Evolutionary conservation across 1,140 invertebrate genomes (phyloP), one percentile per base, ranked within the genome.

Genomic region (Sarcophaga bullata): DNA sequence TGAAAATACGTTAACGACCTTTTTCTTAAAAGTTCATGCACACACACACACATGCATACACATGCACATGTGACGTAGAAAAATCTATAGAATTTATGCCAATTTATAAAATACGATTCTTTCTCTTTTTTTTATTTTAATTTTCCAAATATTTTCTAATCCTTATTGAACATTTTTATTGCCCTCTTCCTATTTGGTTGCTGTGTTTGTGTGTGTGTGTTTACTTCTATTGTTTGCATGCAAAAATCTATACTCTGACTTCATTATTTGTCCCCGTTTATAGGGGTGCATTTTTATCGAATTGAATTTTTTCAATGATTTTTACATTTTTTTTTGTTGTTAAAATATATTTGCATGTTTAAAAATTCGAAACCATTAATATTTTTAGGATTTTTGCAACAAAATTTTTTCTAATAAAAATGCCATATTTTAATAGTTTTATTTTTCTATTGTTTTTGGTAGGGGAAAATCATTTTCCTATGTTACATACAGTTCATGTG

Each of bases 1-100:
- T 46, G n/a, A 78, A 78, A 78, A 78, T 78, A 78, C 75, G 75
- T 78, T 78, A 49, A 52, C 75, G 75, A 78, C 75, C 75, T 78
- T 78, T 78, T 37, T 50, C 75, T 78, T 76, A 17, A 50, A 50
- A 50, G 75, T 78, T 78, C 75, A 68, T 68, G 6, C 4, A 4
- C 4, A 4, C 4, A 9, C 62, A 68, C 62, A 68, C 62, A 68
- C 54, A 58, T 58, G 15, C 54, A 13, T 15, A 58, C 11, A 58
- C 10, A 58, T n/a, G n/a, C 54, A 13, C 54, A n/a, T 58, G 54
- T 58, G 6, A n/a, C 58, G 17, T 13, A 15, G 62, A 17, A 68
- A 68, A 68, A 68, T 68, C 62, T 68, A 25, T 68, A 0, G 75
- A 78, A 78, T 78, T 50, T 78, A 25, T 78, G 75, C 48, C 75